Evolutionary conservation across 2,888 invertebrate genomes (phyloP).

Genomic region (Leucophora obtusa): DNA sequence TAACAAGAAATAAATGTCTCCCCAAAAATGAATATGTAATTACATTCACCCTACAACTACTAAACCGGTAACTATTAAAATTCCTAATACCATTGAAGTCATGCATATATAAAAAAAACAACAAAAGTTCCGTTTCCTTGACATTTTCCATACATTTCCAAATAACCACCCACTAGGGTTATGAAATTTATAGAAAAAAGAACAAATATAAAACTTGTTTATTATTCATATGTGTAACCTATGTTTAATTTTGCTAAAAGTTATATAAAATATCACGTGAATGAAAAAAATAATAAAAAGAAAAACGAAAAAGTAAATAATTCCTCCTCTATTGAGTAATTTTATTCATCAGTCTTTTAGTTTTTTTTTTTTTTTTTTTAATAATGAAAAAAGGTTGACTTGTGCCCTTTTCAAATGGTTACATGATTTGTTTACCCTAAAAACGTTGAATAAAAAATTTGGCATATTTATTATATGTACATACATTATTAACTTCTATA

Average conservation of each 20-base stretch:
- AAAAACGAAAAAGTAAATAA: constrained; percentile 4
- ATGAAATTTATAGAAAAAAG: no score
- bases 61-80: neutral
- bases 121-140: constrained; percentile 28
- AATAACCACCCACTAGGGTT: neutral
- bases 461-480: neutral
- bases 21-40: neutral
- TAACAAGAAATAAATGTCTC: no score
- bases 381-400: neutral
- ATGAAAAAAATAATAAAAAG: constrained; percentile 15
- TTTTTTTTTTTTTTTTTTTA: neutral
- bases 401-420: constrained; percentile 7
- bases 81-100: neutral
- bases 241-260: constrained; percentile 3
- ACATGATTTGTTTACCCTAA: neutral
- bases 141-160: neutral
- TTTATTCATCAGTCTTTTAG: neutral
- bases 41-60: neutral
- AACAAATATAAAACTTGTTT: neutral
- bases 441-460: neutral
- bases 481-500: constrained; percentile 15
- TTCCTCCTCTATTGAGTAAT: constrained; percentile 17
- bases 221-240: neutral
- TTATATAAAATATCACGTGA: constrained; percentile 23
- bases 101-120: neutral